Percentiles rank a stretch among this genome's conserved stretches.
Conservation (phyloP, 2,888 invertebrate species). For the Dysmachus trigonus region DNA sequence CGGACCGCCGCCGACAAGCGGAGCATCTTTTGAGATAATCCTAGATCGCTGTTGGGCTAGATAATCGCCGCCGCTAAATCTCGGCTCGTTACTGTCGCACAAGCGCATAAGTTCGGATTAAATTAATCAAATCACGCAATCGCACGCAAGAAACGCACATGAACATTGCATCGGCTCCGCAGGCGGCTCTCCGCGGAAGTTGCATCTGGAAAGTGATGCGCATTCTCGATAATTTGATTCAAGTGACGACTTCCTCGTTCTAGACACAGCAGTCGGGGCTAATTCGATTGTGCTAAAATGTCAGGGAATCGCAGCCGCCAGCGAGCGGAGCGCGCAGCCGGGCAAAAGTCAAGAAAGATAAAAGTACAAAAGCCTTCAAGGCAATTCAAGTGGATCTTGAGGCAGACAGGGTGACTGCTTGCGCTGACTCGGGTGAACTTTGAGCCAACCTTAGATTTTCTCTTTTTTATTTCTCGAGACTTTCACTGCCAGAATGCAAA, state of each 20-base stretch:
- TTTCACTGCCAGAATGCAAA: slow-evolving; percentile 5
- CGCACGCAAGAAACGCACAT: not conserved
- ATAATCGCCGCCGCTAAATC: not conserved
- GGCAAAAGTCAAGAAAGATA: not conserved
- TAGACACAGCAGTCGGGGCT: slow-evolving; percentile 7
- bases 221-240: slow-evolving; percentile 31
- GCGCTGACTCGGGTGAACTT: not conserved
- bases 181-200: not conserved
- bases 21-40: not conserved
- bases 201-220: slow-evolving; percentile 25
- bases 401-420: slow-evolving; percentile 11
- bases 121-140: not conserved
- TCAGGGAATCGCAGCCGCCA: not conserved
- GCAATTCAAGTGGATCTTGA: not conserved
- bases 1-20: not conserved
- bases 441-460: not conserved
- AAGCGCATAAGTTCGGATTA: not conserved
- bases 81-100: not conserved
- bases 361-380: slow-evolving; percentile 10
- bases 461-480: not conserved
- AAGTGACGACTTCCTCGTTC: slow-evolving; percentile 41
- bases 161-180: not conserved
- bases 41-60: not conserved
- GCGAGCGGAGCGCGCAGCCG: not conserved
- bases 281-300: slow-evolving; percentile 39